These are phyloP conservation scores for Hippasteria phrygiana DNA, from an alignment of 53 echinoderm and acorn worm genomes.

Conservation along the genomic window DNA sequence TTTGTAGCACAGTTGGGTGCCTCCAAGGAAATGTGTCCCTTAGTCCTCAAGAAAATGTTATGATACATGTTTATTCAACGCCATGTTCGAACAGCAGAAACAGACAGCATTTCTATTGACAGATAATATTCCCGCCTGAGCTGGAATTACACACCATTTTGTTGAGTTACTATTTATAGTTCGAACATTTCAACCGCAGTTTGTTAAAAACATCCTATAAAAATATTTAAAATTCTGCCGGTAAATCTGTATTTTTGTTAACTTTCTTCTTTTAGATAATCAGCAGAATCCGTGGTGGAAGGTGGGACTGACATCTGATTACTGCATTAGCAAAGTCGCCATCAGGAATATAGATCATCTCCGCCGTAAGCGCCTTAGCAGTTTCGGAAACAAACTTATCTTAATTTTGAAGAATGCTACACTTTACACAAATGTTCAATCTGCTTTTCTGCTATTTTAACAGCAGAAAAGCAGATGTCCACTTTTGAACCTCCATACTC, in stretches of 20 bases:
- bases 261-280: neutral
- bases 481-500: neutral
- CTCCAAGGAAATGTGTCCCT: too few species aligned
- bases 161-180: too few species aligned
- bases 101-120: too few species aligned
- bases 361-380: neutral
- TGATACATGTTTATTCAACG: too few species aligned
- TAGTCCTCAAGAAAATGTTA: too few species aligned
- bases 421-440: neutral
- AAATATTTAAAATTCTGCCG: neutral
- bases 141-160: too few species aligned
- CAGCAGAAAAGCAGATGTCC: neutral
- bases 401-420: neutral
- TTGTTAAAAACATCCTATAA: too few species aligned
- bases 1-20: too few species aligned
- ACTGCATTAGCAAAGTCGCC: neutral
- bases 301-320: neutral
- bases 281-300: conserved; percentile 32
- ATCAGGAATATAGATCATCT: neutral
- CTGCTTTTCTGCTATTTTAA: neutral
- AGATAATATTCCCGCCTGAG: too few species aligned
- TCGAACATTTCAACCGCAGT: too few species aligned
- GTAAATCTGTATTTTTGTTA: too few species aligned
- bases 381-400: neutral
- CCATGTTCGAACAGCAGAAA: too few species aligned